phyloP scores from a whole-genome alignment of 2,797 vertebrate genomes.

The Acrocephalus scirpaceus region DNA sequence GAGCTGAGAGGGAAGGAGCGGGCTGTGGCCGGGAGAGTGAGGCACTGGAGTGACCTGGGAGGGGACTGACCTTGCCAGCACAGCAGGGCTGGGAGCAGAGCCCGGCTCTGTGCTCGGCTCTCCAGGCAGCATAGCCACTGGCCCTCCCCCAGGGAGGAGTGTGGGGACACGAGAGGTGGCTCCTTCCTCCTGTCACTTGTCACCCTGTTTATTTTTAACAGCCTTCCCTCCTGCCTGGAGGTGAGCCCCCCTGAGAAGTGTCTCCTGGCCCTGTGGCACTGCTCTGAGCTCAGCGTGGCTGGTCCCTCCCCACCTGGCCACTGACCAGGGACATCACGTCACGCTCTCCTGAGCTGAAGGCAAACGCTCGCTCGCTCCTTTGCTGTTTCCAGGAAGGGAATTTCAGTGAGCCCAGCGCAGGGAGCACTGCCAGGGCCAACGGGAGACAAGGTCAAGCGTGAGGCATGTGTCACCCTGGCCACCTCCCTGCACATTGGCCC shows the following conservation, averaged over 20 bases:
- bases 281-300: not conserved
- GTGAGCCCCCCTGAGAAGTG: not conserved
- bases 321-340: slow-evolving; percentile 13
- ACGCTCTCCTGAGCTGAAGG: not conserved
- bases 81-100: rapidly evolving
- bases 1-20: not conserved
- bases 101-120: not conserved
- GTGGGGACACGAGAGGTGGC: not conserved
- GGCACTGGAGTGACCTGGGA: not conserved
- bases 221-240: not conserved
- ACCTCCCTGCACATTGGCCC: not conserved
- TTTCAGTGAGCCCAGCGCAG: rapidly evolving
- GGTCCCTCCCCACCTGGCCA: not conserved
- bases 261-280: not conserved
- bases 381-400: slow-evolving; percentile 35
- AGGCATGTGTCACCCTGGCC: not conserved
- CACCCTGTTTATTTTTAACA: slow-evolving; percentile 58
- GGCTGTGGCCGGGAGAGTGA: not conserved
- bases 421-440: not conserved
- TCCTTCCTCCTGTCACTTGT: slow-evolving; percentile 62
- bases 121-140: not conserved
- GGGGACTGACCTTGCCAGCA: not conserved
- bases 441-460: not conserved
- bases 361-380: not conserved
- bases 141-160: not conserved